Evolutionary conservation across 2,888 invertebrate species (phyloP).

Genomic region (Scaptomyza tumidula): DNA sequence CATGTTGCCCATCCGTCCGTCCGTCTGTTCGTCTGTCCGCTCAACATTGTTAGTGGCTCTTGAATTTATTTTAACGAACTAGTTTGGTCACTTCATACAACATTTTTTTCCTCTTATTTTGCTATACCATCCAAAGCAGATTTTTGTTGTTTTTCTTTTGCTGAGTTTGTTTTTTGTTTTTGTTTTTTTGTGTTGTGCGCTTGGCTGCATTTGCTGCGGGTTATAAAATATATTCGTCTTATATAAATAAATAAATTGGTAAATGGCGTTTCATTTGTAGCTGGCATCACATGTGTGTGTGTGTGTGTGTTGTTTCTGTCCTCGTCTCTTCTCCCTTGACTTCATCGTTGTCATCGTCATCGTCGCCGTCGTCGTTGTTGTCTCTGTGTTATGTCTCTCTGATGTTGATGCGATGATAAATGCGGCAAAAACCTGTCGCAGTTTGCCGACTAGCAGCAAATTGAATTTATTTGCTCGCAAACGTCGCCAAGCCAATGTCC

Average conservation of each 20-base stretch:
- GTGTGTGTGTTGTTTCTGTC: neutral
- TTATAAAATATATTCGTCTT: conserved; percentile 81
- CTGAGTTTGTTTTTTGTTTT: conserved; percentile 12
- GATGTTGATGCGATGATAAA: conserved; percentile 76
- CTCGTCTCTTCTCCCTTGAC: neutral
- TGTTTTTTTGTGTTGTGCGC: conserved; percentile 21
- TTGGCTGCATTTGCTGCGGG: conserved; percentile 70
- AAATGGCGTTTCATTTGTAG: conserved; percentile 81
- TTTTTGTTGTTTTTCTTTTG: conserved; percentile 24
- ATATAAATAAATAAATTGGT: conserved; percentile 81
- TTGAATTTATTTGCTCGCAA: conserved; percentile 77
- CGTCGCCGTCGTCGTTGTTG: conserved; percentile 16
- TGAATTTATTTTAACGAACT: conserved; percentile 83
- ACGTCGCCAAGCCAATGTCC: conserved; percentile 54
- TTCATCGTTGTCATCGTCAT: conserved; percentile 4
- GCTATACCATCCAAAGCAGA: conserved; percentile 18
- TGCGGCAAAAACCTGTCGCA: conserved; percentile 79
- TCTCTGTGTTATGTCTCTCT: conserved; percentile 19
- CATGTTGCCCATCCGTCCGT: conserved; percentile 58
- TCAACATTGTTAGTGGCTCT: conserved; percentile 78
- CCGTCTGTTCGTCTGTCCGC: conserved; percentile 29
- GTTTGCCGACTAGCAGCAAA: conserved; percentile 69
- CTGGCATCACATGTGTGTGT: conserved; percentile 45
- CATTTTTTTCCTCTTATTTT: conserved; percentile 50
- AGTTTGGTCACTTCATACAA: conserved; percentile 82